Evolutionary conservation across 2,113 vertebrate genomes (phyloP).

Genomic region (Clarias batrachus): DNA sequence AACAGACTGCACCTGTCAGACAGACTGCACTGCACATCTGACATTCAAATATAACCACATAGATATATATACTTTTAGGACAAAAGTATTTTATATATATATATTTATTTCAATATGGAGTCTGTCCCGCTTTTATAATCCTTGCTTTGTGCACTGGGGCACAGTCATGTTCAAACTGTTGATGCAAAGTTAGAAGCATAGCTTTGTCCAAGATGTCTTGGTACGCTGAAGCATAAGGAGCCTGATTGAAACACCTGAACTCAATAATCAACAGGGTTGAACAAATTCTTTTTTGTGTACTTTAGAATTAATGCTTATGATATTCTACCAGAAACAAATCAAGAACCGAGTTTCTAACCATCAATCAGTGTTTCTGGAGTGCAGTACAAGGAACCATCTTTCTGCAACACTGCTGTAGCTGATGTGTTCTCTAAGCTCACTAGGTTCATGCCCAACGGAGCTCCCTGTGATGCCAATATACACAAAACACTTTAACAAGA

Average conservation of each 20-base stretch:
- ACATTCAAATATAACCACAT: neutral
- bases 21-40: neutral
- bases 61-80: neutral
- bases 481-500: neutral
- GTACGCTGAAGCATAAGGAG: too few relatives aligned
- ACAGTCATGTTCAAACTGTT: too few relatives aligned
- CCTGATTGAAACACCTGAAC: too few relatives aligned
- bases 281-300: too few relatives aligned
- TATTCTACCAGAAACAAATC: neutral
- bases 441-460: conserved; percentile 75
- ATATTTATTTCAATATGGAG: too few relatives aligned
- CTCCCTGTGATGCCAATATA: conserved; percentile 67
- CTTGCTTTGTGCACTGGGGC: too few relatives aligned
- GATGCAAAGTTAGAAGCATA: too few relatives aligned
- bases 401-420: conserved; percentile 78
- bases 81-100: too few relatives aligned
- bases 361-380: conserved; percentile 75
- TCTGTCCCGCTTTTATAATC: too few relatives aligned
- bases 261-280: too few relatives aligned
- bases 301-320: neutral
- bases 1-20: too few relatives aligned
- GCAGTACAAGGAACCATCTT: conserved; percentile 80
- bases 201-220: too few relatives aligned
- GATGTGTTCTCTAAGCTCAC: conserved; percentile 74
- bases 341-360: conserved; percentile 69